Conservation (phyloP, 2,797 vertebrate species). For the Sebastes diploproa region DNA sequence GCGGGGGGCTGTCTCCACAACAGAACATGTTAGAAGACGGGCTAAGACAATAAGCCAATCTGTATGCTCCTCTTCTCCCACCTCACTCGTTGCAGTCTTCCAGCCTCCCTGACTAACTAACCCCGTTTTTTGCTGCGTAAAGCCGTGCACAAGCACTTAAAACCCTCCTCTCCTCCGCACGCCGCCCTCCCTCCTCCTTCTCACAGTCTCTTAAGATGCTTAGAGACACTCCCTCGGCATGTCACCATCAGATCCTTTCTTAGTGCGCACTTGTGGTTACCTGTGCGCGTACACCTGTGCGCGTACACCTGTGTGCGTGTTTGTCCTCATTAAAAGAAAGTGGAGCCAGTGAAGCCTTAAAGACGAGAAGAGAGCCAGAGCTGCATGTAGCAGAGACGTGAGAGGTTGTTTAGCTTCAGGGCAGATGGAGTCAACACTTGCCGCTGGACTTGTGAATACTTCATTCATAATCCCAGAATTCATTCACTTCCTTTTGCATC, state of each 20-base stretch:
- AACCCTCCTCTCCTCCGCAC: not conserved
- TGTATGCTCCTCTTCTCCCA: slow-evolving; percentile 40
- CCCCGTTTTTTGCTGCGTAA: slow-evolving; percentile 32
- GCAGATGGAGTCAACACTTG: slow-evolving; percentile 21
- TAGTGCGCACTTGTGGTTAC: not conserved
- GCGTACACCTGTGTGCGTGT: not conserved
- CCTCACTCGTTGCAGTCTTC: slow-evolving; percentile 13
- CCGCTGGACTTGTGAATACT: slow-evolving; percentile 32
- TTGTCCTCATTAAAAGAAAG: slow-evolving; percentile 28
- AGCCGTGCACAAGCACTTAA: slow-evolving; percentile 29
- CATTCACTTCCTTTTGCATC: not conserved
- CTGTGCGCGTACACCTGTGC: slow-evolving; percentile 1
- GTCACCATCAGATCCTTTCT: slow-evolving; percentile 11
- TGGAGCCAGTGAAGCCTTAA: slow-evolving; percentile 38
- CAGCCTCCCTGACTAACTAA: slow-evolving; percentile 8
- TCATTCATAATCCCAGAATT: not conserved
- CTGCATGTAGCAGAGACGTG: not conserved
- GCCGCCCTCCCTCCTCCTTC: not conserved
- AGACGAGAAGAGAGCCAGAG: slow-evolving; percentile 5
- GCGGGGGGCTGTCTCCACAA: slow-evolving; percentile 51
- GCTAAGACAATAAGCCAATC: slow-evolving; percentile 74
- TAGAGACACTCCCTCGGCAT: slow-evolving; percentile 24
- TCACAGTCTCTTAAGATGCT: slow-evolving; percentile 17
- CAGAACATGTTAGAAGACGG: slow-evolving; percentile 57
- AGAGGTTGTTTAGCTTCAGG: slow-evolving; percentile 32